A percentile compares a stretch with the other conserved stretches of the same genome.
phyloP scores from a whole-genome alignment of 2,888 invertebrate genomes.

The Cantharis lateralis region DNA sequence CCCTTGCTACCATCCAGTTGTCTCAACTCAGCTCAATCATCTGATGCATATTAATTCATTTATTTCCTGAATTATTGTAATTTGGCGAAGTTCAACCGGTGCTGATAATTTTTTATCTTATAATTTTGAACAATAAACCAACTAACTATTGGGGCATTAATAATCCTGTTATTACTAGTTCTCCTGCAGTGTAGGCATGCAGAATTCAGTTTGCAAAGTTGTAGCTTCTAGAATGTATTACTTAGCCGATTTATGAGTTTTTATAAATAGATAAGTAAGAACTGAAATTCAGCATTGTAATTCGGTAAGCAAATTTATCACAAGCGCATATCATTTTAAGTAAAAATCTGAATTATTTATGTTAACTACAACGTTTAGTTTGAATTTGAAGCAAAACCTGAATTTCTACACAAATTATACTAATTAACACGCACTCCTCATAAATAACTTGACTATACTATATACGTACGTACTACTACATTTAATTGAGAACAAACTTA shows the following conservation, averaged over 20 bases:
- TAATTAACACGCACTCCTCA: conserved; percentile 1
- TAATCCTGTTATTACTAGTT: too few species aligned
- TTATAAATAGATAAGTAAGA: neutral
- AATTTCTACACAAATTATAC: neutral
- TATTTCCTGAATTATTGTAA: too few species aligned
- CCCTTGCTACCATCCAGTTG: too few species aligned
- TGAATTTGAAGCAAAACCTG: conserved; percentile 1
- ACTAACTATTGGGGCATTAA: too few species aligned
- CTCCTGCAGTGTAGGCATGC: too few species aligned
- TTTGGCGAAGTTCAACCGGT: too few species aligned
- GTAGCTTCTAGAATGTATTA: neutral
- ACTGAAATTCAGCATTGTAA: neutral
- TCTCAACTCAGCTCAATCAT: too few species aligned
- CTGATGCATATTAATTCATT: too few species aligned
- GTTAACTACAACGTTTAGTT: neutral
- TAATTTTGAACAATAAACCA: too few species aligned
- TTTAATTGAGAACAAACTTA: neutral
- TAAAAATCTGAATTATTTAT: neutral
- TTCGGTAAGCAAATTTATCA: neutral
- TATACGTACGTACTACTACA: neutral
- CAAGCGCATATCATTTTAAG: neutral
- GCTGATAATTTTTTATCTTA: too few species aligned
- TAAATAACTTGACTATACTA: neutral
- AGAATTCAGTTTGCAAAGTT: too few species aligned
- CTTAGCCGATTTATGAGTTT: neutral